phyloP scores from a whole-genome alignment of 2,113 vertebrate species.

The Dromaius novaehollandiae region DNA sequence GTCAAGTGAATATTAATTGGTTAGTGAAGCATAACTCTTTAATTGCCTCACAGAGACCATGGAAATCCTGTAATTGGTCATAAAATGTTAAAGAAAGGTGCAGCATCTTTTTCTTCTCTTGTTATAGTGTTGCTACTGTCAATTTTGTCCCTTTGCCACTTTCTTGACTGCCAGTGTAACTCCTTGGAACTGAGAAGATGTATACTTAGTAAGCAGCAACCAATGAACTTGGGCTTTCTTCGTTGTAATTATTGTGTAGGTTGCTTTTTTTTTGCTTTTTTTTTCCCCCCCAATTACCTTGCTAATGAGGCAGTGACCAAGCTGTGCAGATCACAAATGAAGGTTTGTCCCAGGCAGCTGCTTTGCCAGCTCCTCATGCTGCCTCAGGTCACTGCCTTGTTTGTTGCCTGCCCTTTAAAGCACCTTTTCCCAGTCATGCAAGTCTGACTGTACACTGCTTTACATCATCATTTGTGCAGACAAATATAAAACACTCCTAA shows the following conservation, averaged over 20 bases:
- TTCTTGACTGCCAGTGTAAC: background rate
- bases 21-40: conserved; percentile 59
- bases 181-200: background rate
- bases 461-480: background rate
- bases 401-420: background rate
- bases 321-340: background rate
- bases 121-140: background rate
- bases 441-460: background rate
- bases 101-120: background rate
- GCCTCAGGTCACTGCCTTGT: background rate
- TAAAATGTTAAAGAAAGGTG: background rate
- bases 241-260: background rate
- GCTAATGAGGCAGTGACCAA: conserved; percentile 1
- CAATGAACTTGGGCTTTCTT: background rate
- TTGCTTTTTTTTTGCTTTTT: background rate
- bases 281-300: background rate
- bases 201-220: background rate
- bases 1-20: conserved; percentile 66
- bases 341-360: background rate
- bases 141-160: background rate
- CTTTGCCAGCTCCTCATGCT: background rate
- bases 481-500: background rate
- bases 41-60: conserved; percentile 46
- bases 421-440: background rate
- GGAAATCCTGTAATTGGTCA: conserved; percentile 28